phyloP scores from a whole-genome alignment of 2,113 vertebrate species.

The Chaetops frenatus region DNA sequence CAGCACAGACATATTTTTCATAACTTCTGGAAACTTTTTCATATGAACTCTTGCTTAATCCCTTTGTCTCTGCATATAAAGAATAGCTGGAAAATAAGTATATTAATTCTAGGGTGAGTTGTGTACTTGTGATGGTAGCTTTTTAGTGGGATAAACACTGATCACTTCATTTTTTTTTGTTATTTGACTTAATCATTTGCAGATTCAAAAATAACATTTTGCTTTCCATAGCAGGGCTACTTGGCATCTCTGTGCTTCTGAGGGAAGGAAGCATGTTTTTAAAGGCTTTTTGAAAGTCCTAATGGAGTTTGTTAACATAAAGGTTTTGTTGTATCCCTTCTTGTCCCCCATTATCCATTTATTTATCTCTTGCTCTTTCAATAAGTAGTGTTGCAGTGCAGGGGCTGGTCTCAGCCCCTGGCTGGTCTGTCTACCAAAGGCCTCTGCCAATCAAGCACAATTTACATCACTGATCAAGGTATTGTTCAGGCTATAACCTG shows the following conservation, averaged over 20 bases:
- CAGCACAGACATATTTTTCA: not conserved
- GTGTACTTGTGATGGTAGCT: not conserved
- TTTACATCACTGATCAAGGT: too few species aligned
- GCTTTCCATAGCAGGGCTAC: not conserved
- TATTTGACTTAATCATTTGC: not conserved
- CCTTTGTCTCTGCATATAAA: not conserved
- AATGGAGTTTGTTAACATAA: not conserved
- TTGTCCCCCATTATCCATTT: not conserved
- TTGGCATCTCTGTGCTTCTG: not conserved
- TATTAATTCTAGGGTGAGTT: not conserved
- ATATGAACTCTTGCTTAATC: not conserved
- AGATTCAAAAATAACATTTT: not conserved
- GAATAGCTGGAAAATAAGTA: not conserved
- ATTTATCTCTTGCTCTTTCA: not conserved
- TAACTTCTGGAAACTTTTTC: not conserved
- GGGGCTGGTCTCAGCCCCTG: too few species aligned
- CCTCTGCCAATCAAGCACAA: too few species aligned
- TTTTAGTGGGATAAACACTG: not conserved
- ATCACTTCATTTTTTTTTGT: not conserved
- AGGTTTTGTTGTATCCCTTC: not conserved
- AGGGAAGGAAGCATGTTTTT: not conserved
- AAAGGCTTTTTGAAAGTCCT: not conserved
- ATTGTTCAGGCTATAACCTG: too few species aligned
- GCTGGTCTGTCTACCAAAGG: too few species aligned
- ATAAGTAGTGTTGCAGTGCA: too few species aligned